Base-by-base conservation (phyloP, 2,113 vertebrate genomes). In the Kryptolebias marmoratus region DNA sequence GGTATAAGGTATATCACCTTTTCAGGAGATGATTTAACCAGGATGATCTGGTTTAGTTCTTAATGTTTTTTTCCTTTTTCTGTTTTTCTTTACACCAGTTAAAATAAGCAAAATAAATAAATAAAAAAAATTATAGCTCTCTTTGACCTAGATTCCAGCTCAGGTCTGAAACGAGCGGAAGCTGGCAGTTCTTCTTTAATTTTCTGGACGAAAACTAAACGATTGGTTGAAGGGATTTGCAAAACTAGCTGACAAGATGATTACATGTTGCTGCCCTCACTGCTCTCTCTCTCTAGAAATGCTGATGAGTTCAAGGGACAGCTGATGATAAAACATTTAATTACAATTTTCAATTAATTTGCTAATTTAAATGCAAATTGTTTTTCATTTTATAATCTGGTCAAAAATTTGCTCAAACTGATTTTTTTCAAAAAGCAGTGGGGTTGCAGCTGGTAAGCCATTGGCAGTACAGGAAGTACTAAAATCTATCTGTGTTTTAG, bases 191-290 rank as follows among this genome's bases (percentile, higher is more conserved):
- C 10, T 5, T 12, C 13, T 14, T 55, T 18, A 27, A 45, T 54
- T 16, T 61, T 16, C 10, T 11, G 4, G 28, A 32, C 6, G 30
- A 16, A 31, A 50, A 64, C 18, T 22, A 64, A 64, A 47, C 15
- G 13, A 18, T 32, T 5, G 30, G 10, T 12, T 50, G 47, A n/a
- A 36, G 11, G 12, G 47, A 64, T 64, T 47, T 32, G 31, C 16
- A 52, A n/a, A 39, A 27, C 11, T 15, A 11, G 50, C 49, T 66
- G 64, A 66, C 32, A 52, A 49, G 47, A 64, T 39, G 63, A 53
- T 65, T 53, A 53, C 49, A 53, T 53, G 44, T 50, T 64, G 61
- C 61, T 64, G 28, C 27, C 14, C 61, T 64, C 5, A 31, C 64
- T 27, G 32, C 28, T 53, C 49, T 36, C 36, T 22, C 52, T 49